A percentile compares a stretch with the other conserved stretches of the same genome.
Conservation (phyloP, 1,140 invertebrate genomes). For the Venturia canescens region DNA sequence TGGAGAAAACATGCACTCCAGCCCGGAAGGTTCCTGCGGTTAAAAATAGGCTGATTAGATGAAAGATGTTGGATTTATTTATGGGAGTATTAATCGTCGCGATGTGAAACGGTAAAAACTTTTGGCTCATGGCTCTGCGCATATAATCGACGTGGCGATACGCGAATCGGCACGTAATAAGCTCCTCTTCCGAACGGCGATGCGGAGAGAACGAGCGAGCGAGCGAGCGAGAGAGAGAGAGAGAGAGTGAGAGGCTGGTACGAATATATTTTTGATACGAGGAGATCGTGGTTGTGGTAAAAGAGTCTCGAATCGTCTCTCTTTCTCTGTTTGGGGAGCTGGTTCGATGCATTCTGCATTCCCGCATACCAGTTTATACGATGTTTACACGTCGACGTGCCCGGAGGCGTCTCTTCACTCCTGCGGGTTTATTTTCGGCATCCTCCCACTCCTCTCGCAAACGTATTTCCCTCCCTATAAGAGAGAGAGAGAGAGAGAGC, state of each 20-base stretch:
- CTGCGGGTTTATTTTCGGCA: slow-evolving; percentile 46
- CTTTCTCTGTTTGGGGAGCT: not conserved
- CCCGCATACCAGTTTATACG: slow-evolving; percentile 52
- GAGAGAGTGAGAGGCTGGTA: not conserved
- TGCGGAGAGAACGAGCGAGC: not conserved
- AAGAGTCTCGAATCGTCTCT: not conserved
- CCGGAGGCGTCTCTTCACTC: slow-evolving; percentile 37
- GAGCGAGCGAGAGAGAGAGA: not conserved
- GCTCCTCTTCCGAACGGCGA: slow-evolving; percentile 7
- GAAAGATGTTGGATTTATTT: not conserved
- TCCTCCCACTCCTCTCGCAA: slow-evolving; percentile 41
- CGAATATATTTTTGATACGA: not conserved
- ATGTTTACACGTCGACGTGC: slow-evolving; percentile 52
- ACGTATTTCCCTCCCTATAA: slow-evolving; percentile 45
- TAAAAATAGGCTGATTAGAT: not conserved
- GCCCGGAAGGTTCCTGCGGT: not conserved
- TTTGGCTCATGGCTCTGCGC: slow-evolving; percentile 21
- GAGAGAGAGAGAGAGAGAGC: slow-evolving; percentile 1
- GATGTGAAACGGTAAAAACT: slow-evolving; percentile 48
- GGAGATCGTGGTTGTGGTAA: not conserved
- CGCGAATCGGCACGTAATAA: slow-evolving; percentile 23
- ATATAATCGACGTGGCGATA: not conserved
- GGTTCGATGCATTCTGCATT: slow-evolving; percentile 50
- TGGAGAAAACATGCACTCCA: no score
- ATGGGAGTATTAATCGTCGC: slow-evolving; percentile 22